A percentile compares a stretch with the other conserved stretches of the same genome.
Evolutionary conservation across 2,113 vertebrate genomes (phyloP).

Genomic region (Heliornis fulica): DNA sequence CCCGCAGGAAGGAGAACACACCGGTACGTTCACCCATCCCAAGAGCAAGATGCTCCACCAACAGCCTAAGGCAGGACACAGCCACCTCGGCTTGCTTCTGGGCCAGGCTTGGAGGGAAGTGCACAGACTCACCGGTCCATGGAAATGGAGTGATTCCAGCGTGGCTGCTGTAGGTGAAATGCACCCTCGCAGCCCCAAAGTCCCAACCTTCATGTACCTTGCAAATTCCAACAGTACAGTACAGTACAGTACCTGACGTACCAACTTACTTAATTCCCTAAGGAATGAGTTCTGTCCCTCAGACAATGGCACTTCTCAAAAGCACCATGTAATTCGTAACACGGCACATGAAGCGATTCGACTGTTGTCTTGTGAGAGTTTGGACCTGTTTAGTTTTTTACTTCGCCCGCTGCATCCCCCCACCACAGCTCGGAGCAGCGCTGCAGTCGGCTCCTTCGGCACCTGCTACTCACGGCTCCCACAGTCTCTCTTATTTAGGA

Average conservation of each 20-base stretch:
- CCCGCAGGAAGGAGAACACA: background rate
- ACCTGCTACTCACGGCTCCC: background rate
- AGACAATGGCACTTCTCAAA: background rate
- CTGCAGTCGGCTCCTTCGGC: background rate
- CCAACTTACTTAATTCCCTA: background rate
- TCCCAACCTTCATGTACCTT: background rate
- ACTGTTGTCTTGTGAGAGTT: background rate
- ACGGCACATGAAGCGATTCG: background rate
- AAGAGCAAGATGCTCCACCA: accelerated
- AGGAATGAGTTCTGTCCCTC: background rate
- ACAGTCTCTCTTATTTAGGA: background rate
- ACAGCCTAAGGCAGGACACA: background rate
- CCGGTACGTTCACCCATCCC: background rate
- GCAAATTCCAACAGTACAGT: background rate
- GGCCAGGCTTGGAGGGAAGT: background rate
- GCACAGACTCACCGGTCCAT: background rate
- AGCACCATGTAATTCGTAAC: background rate
- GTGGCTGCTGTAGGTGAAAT: background rate
- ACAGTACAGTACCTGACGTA: background rate
- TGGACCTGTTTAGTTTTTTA: background rate
- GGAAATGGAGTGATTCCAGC: background rate
- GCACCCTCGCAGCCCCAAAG: background rate
- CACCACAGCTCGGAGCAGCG: background rate
- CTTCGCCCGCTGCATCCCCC: background rate
- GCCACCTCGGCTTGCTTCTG: accelerated